A percentile compares a stretch with the other conserved stretches of the same genome.
Evolutionary conservation across 2,113 vertebrate genomes (phyloP).

Genomic region (Aegotheles bennettii): DNA sequence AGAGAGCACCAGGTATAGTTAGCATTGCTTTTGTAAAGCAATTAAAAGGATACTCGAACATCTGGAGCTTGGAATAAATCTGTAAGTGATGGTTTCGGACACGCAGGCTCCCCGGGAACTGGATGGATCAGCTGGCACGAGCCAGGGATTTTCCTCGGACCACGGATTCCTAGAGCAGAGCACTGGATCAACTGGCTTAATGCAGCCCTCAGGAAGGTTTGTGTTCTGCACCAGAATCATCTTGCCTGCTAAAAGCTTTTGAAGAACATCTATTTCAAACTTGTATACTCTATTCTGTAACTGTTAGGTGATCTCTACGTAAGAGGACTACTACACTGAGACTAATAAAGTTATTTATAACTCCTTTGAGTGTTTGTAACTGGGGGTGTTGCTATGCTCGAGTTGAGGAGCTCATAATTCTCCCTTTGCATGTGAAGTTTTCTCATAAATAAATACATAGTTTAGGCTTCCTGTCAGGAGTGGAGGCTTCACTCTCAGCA

Average conservation of each 20-base stretch:
- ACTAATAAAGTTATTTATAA: neutral
- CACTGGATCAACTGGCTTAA: neutral
- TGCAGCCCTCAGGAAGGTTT: neutral
- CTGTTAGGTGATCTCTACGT: fast-evolving
- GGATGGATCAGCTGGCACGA: neutral
- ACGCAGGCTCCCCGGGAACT: neutral
- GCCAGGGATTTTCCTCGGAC: neutral
- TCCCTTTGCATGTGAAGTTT: fast-evolving
- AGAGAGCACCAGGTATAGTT: neutral
- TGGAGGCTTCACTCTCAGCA: fast-evolving
- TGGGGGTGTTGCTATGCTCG: neutral
- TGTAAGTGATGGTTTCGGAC: fast-evolving
- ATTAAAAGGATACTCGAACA: neutral
- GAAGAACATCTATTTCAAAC: neutral
- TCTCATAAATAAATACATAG: fast-evolving
- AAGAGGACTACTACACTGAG: neutral
- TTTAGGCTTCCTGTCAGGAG: neutral
- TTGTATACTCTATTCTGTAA: fast-evolving
- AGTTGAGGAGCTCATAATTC: neutral
- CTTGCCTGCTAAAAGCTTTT: neutral
- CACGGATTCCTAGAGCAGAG: neutral
- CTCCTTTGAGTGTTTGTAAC: neutral
- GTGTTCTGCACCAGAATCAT: neutral
- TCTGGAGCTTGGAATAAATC: neutral
- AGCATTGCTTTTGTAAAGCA: neutral